phyloP scores from a whole-genome alignment of 2,113 vertebrate genomes.

The Chionodraco myersi region DNA sequence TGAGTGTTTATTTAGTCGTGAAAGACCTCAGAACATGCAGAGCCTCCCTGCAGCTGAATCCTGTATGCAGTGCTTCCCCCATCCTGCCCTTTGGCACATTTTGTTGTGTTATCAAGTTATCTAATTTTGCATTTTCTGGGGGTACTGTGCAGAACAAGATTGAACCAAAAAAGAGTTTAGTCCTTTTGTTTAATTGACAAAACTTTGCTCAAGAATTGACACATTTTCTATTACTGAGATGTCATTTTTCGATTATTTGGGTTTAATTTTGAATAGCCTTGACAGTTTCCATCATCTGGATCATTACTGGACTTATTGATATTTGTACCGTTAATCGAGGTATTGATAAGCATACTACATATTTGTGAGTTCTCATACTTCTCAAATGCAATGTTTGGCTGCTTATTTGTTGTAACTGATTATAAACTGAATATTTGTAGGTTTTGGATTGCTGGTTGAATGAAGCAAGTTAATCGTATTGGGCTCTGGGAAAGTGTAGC shows the following conservation, averaged over 20 bases:
- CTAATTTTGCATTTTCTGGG: conserved; percentile 34
- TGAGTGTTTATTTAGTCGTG: conserved; percentile 29
- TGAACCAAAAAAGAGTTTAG: not conserved
- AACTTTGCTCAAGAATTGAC: not conserved
- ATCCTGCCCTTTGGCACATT: conserved; percentile 65
- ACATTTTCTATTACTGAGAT: not conserved
- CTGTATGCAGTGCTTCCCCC: conserved; percentile 65
- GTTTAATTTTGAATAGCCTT: not conserved
- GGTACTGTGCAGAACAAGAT: conserved; percentile 10
- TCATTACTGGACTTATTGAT: too few relatives aligned
- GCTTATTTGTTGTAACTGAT: not conserved
- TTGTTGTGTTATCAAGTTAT: conserved; percentile 40
- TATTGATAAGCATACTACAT: too few relatives aligned
- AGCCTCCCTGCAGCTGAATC: conserved; percentile 84
- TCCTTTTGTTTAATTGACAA: not conserved
- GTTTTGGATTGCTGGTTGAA: not conserved
- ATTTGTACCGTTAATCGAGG: too few relatives aligned
- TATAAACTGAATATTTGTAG: not conserved
- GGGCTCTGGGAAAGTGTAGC: not conserved
- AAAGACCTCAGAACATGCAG: conserved; percentile 67
- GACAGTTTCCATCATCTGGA: not conserved
- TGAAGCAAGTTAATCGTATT: not conserved
- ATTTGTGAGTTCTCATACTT: too few relatives aligned
- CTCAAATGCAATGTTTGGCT: too few relatives aligned
- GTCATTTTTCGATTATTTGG: not conserved